Percentiles rank a stretch among this genome's conserved stretches.
phyloP scores from a whole-genome alignment of 1,140 invertebrate genomes.

The Conus betulinus region DNA sequence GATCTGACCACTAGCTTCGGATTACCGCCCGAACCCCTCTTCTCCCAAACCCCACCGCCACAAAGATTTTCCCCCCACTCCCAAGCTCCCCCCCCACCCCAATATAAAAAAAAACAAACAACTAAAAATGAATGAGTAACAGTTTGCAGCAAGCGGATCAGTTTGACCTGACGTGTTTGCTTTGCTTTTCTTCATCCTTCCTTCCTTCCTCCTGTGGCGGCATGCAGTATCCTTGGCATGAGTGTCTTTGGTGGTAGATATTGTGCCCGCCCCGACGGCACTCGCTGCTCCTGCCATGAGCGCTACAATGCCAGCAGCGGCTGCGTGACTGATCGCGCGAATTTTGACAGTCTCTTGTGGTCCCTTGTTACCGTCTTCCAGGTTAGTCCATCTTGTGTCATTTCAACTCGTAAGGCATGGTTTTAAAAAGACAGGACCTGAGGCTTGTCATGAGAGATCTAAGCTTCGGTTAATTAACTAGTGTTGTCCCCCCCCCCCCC shows the following conservation, averaged over 20 bases:
- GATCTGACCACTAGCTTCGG: too few relatives aligned
- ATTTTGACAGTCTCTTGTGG: conserved; percentile 99
- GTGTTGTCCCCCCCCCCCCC: too few relatives aligned
- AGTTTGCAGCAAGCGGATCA: background rate
- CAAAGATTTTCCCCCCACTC: background rate
- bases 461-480: too few relatives aligned
- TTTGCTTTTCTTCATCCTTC: background rate
- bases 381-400: conserved; percentile 80
- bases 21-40: too few relatives aligned
- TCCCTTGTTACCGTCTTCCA: conserved; percentile 99
- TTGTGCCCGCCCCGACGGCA: conserved; percentile 92
- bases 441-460: too few relatives aligned
- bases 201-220: conserved; percentile 31
- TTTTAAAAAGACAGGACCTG: too few relatives aligned
- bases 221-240: conserved; percentile 82
- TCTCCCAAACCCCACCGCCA: too few relatives aligned
- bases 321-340: conserved; percentile 86
- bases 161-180: background rate
- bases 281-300: conserved; percentile 94
- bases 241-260: conserved; percentile 99
- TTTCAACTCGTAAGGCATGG: too few relatives aligned
- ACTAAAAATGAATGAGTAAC: background rate
- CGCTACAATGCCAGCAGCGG: conserved; percentile 82
- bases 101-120: background rate
- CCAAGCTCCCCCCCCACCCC: background rate